Evolutionary conservation across 2,888 invertebrate species (phyloP).

Genomic region (Taenaris catops): DNA sequence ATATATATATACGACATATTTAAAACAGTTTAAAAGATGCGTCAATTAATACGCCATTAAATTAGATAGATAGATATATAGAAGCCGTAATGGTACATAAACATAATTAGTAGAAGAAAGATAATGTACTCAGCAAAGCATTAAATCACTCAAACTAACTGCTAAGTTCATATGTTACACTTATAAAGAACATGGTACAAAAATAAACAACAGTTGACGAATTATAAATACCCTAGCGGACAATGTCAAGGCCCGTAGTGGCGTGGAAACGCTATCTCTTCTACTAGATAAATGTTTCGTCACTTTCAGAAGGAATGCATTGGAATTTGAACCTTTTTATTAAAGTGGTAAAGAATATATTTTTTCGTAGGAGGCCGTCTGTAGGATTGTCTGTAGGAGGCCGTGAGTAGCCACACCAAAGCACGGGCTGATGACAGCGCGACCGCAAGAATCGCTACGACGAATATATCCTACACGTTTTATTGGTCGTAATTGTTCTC

Average conservation of each 20-base stretch:
- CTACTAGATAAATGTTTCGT: slow-evolving; percentile 32
- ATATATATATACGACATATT: too few relatives aligned
- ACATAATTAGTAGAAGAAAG: too few relatives aligned
- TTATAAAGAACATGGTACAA: slow-evolving; percentile 12
- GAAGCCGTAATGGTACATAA: too few relatives aligned
- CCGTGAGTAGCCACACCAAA: slow-evolving; percentile 29
- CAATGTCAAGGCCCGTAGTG: slow-evolving; percentile 50
- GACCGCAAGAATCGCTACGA: slow-evolving; percentile 70
- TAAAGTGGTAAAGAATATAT: slow-evolving; percentile 34
- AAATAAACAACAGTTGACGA: slow-evolving; percentile 24
- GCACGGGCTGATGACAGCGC: slow-evolving; percentile 61
- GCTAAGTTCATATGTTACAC: slow-evolving; percentile 2
- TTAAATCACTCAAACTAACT: slow-evolving; percentile 10
- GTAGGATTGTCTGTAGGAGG: slow-evolving; percentile 5
- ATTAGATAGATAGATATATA: too few relatives aligned
- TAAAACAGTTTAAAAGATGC: too few relatives aligned
- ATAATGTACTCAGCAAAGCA: slow-evolving; percentile 1
- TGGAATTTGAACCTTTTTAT: slow-evolving; percentile 36
- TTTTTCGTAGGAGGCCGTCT: background rate
- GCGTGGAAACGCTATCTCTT: slow-evolving; percentile 34
- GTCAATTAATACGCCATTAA: too few relatives aligned
- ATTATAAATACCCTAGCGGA: slow-evolving; percentile 31
- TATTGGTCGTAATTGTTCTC: slow-evolving; percentile 79
- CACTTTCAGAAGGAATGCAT: slow-evolving; percentile 20
- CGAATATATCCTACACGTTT: slow-evolving; percentile 75